These are phyloP conservation scores for Catocala fraxini DNA, from an alignment of 2,888 invertebrate species.

Conservation along the genomic window DNA sequence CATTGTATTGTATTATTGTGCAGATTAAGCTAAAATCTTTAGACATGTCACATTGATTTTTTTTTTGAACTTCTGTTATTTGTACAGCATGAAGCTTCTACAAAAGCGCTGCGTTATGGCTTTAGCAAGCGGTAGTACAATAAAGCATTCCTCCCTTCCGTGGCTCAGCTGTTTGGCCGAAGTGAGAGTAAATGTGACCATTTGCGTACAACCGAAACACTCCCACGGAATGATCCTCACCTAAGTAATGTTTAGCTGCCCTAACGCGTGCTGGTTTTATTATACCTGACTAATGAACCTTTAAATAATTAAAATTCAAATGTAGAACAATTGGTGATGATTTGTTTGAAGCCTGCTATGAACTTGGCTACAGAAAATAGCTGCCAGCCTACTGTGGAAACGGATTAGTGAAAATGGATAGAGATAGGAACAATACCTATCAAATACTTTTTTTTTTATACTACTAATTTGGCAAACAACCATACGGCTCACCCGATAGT, in stretches of 20 bases:
- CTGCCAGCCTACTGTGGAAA: too few species aligned
- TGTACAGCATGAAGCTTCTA: conserved; percentile 33
- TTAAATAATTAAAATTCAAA: conserved; percentile 19
- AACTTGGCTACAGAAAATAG: too few species aligned
- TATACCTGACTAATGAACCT: conserved; percentile 21
- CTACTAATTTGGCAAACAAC: too few species aligned
- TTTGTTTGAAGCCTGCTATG: neutral
- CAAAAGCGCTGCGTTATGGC: neutral
- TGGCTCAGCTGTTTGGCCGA: conserved; percentile 70
- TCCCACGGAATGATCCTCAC: conserved; percentile 38
- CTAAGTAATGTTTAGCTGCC: conserved; percentile 34
- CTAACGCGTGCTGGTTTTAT: conserved; percentile 30
- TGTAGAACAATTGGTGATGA: conserved; percentile 1
- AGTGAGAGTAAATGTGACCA: conserved; percentile 68
- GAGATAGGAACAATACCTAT: too few species aligned
- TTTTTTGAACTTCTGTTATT: neutral
- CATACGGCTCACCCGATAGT: too few species aligned
- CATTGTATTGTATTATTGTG: too few species aligned
- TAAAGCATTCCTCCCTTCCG: conserved; percentile 63
- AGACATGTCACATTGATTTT: too few species aligned
- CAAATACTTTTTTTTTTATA: too few species aligned
- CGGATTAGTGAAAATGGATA: too few species aligned
- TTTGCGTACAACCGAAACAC: conserved; percentile 50
- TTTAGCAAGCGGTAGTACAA: conserved; percentile 47
- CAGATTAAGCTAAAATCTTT: too few species aligned